Evolutionary conservation across 53 echinoderm and acorn worm genomes (phyloP).

Genomic region (Paracentrotus lividus): DNA sequence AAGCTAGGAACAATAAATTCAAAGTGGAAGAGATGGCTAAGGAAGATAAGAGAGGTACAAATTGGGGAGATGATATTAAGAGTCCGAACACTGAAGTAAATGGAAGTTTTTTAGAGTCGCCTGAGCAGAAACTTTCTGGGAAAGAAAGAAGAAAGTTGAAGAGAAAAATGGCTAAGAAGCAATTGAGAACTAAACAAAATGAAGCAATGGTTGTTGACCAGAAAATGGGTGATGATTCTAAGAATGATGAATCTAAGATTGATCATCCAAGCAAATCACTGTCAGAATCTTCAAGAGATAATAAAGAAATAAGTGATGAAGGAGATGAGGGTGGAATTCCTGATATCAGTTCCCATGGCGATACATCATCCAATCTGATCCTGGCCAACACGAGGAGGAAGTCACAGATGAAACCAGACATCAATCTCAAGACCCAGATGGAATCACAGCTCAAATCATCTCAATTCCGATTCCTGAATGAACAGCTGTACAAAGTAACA

Average conservation of each 20-base stretch:
- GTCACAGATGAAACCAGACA: constrained; percentile 25
- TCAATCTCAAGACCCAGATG: constrained; percentile 74
- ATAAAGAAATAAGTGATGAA: neutral
- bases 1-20: constrained; percentile 89
- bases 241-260: neutral
- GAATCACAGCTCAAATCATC: constrained; percentile 82
- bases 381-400: constrained; percentile 23
- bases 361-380: constrained; percentile 6
- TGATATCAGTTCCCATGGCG: neutral
- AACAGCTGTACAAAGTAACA: constrained; percentile 84
- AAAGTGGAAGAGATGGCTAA: constrained; percentile 47
- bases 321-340: constrained; percentile 41
- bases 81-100: neutral
- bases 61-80: neutral
- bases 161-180: constrained; percentile 66
- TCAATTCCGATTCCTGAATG: constrained; percentile 92
- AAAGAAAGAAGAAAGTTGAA: constrained; percentile 52
- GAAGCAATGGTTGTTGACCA: neutral
- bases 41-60: neutral
- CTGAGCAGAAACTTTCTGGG: neutral
- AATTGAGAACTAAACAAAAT: neutral
- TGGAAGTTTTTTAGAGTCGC: neutral
- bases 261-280: neutral
- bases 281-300: neutral
- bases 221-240: neutral